A percentile compares a stretch with the other conserved stretches of the same genome.
Conservation (phyloP, 2,113 vertebrate species). For the Ovis aries region ARS-UI_Ramb_v3.0 NC_056069.1:37853501-37854000, state of each 20-base stretch:
- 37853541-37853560: neutral
- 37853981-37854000: conserved; percentile 13
- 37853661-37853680: neutral
- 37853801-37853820: neutral
- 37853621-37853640: neutral
- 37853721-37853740: neutral
- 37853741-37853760: neutral
- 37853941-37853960: neutral
- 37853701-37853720: neutral
- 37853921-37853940: neutral
- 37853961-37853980: neutral
- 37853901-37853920: neutral
- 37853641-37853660: neutral
- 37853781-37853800: neutral
- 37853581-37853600: neutral
- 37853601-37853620: neutral
- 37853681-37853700: neutral
- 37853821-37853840: neutral
- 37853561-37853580: neutral
- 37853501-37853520: neutral
- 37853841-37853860: neutral
- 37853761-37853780: neutral
- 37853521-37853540: neutral
- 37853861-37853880: neutral
- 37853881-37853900: neutral